Conservation (phyloP, 2,113 vertebrate genomes). For the Notechis scutatus region DNA sequence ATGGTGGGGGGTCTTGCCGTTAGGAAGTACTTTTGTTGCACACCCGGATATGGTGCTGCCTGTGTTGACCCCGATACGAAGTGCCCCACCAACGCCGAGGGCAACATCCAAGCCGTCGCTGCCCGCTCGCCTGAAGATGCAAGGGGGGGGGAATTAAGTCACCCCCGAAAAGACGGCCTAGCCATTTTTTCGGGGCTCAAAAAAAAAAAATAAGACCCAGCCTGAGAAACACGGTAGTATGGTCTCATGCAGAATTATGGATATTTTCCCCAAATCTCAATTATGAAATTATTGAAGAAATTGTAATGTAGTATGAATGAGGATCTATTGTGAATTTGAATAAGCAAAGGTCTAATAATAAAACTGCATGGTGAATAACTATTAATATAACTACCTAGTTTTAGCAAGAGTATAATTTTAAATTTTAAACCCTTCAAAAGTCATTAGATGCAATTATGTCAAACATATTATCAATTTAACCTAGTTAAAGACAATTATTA, state of each 20-base stretch:
- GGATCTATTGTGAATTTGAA: neutral
- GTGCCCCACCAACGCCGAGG: too few relatives aligned
- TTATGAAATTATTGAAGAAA: neutral
- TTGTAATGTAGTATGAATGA: neutral
- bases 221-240: neutral
- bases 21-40: too few relatives aligned
- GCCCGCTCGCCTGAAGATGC: too few relatives aligned
- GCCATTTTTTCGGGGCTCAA: too few relatives aligned
- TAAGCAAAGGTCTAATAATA: neutral
- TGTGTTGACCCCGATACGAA: too few relatives aligned
- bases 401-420: neutral
- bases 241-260: neutral
- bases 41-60: too few relatives aligned
- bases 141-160: too few relatives aligned
- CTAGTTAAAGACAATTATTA: neutral
- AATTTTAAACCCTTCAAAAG: neutral
- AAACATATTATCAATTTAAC: neutral
- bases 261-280: neutral
- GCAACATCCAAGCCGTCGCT: too few relatives aligned
- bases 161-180: too few relatives aligned
- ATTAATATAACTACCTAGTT: neutral
- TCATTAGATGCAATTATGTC: neutral
- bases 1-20: too few relatives aligned
- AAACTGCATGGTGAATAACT: neutral
- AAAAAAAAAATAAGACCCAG: too few relatives aligned